Conservation (phyloP, 2,113 vertebrate genomes). For the Grallaria varia region DNA sequence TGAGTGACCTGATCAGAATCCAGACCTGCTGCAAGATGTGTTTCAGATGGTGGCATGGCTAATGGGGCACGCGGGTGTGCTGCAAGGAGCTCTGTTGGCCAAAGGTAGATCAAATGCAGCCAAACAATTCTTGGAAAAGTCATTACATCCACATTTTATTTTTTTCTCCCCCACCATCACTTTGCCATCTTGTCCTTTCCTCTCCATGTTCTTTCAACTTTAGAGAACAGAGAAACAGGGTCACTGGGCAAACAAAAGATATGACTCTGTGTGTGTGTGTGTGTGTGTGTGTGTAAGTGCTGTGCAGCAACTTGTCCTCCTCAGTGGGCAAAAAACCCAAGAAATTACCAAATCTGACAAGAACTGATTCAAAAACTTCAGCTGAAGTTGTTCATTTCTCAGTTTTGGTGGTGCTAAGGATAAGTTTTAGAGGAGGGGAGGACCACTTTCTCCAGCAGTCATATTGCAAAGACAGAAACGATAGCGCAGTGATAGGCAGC, state of each 20-base stretch:
- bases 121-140: neutral
- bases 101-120: neutral
- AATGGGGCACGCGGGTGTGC: rapidly evolving
- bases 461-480: neutral
- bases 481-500: neutral
- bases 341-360: neutral
- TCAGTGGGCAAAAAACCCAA: neutral
- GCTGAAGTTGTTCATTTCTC: neutral
- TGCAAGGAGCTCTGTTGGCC: neutral
- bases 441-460: neutral
- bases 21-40: neutral
- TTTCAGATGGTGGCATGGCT: neutral
- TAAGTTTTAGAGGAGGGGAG: neutral
- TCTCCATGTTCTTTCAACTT: neutral
- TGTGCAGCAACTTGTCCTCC: neutral
- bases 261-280: neutral
- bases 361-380: neutral
- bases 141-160: neutral
- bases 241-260: neutral
- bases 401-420: neutral
- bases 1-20: slow-evolving; percentile 13
- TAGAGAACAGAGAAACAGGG: neutral
- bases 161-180: neutral
- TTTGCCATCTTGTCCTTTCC: neutral
- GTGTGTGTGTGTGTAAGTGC: neutral